Conservation (phyloP, 1,140 invertebrate species). For the Stegodyphus mimosarum region DNA sequence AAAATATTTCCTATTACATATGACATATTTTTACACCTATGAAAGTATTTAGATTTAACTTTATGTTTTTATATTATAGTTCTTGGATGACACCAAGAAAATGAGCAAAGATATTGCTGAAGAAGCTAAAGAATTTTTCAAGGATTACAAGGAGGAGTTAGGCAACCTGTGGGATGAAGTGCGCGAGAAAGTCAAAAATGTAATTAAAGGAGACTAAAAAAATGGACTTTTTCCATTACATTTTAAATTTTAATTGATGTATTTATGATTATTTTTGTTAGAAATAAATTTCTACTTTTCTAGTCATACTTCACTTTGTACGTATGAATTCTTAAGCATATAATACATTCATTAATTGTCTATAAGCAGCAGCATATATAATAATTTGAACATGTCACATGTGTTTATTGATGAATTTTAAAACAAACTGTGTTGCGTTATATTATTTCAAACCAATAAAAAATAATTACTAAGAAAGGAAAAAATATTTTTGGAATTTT, state of each 20-base stretch:
- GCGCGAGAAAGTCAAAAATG: conserved; percentile 10
- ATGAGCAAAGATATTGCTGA: conserved; percentile 42
- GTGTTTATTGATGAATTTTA: too few relatives aligned
- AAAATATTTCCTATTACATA: not conserved
- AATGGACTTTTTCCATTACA: not conserved
- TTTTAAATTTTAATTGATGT: not conserved
- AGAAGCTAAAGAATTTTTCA: conserved; percentile 54
- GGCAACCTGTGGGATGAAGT: conserved; percentile 39
- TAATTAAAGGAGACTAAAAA: not conserved
- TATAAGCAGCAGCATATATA: too few relatives aligned
- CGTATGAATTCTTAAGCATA: too few relatives aligned
- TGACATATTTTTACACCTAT: not conserved
- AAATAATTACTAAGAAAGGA: too few relatives aligned
- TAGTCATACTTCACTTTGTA: too few relatives aligned
- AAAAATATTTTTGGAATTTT: too few relatives aligned
- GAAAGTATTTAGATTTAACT: not conserved
- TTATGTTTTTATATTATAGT: conserved; percentile 8
- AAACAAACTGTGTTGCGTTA: too few relatives aligned
- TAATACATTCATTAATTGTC: too few relatives aligned
- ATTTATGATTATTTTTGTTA: not conserved
- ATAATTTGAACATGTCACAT: too few relatives aligned
- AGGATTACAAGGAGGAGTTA: conserved; percentile 49
- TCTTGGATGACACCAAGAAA: conserved; percentile 34
- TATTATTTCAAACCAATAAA: too few relatives aligned
- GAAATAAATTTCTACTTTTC: too few relatives aligned